phyloP scores from a whole-genome alignment of 2,888 invertebrate species.

The Elegia similella region DNA sequence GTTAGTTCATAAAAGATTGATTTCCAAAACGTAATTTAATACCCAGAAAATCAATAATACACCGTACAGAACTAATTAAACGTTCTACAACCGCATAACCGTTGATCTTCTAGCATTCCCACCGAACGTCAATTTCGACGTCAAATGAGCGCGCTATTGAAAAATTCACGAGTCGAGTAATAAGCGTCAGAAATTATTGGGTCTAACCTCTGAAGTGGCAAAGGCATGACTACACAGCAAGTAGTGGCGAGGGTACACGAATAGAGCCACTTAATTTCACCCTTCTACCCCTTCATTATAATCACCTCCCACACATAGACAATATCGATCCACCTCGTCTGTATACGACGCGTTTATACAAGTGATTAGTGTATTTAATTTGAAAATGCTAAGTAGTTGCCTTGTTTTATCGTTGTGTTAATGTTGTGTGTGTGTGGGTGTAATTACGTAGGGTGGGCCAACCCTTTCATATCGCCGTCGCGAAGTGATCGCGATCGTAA shows the following conservation, averaged over 20 bases:
- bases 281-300: constrained; percentile 80
- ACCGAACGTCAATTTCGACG: constrained; percentile 7
- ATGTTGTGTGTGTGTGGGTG: constrained; percentile 49
- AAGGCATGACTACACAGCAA: constrained; percentile 67
- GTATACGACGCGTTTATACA: constrained; percentile 69
- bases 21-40: neutral
- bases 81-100: neutral
- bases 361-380: constrained; percentile 82
- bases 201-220: constrained; percentile 65
- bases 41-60: neutral
- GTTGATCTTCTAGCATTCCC: constrained; percentile 3
- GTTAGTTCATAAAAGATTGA: neutral
- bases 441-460: constrained; percentile 68
- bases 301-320: constrained; percentile 72
- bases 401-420: constrained; percentile 72
- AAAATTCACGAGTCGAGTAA: constrained; percentile 29
- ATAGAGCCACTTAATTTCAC: constrained; percentile 80
- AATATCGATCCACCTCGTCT: constrained; percentile 71
- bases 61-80: neutral
- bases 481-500: constrained; percentile 65
- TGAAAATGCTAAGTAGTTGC: constrained; percentile 82
- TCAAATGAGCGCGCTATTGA: constrained; percentile 15
- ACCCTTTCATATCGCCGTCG: constrained; percentile 69
- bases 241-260: constrained; percentile 66
- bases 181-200: constrained; percentile 57